Percentiles rank a stretch among this genome's conserved stretches.
Conservation (phyloP, 2,113 vertebrate species). For the Crocuta crocuta region DNA sequence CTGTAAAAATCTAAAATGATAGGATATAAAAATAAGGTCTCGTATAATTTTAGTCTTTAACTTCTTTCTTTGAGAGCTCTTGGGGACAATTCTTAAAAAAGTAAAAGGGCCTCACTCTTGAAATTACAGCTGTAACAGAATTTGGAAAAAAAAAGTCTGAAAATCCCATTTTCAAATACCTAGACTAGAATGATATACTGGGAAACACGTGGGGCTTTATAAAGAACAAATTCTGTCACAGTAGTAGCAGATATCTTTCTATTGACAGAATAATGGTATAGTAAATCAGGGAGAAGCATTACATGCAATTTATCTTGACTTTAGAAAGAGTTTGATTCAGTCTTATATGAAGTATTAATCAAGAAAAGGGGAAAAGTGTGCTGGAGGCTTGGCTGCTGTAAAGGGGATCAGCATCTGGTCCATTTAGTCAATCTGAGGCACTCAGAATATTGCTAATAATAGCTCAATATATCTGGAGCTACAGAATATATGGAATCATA, state of each 20-base stretch:
- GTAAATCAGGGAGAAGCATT: conserved; percentile 69
- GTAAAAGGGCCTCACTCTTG: background rate
- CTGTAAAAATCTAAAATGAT: background rate
- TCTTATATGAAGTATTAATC: conserved; percentile 64
- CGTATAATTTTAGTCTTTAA: background rate
- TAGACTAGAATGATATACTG: background rate
- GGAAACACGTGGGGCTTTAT: conserved; percentile 29
- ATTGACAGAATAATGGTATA: conserved; percentile 69
- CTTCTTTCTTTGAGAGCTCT: background rate
- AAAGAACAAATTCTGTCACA: conserved; percentile 30
- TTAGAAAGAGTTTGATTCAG: conserved; percentile 61
- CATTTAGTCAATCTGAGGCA: conserved; percentile 29
- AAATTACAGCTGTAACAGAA: background rate
- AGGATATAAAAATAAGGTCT: background rate
- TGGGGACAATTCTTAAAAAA: background rate
- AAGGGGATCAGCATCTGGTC: conserved; percentile 1
- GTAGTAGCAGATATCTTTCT: conserved; percentile 9
- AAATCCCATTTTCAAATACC: conserved; percentile 29
- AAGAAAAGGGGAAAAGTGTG: conserved; percentile 49
- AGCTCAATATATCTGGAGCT: conserved; percentile 11
- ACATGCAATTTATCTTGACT: conserved; percentile 69
- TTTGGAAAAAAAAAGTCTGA: background rate
- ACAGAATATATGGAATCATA: background rate
- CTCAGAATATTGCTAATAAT: conserved; percentile 60
- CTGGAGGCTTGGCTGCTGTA: background rate